Conservation (phyloP, 1,140 invertebrate genomes). For the Ostrea edulis region DNA sequence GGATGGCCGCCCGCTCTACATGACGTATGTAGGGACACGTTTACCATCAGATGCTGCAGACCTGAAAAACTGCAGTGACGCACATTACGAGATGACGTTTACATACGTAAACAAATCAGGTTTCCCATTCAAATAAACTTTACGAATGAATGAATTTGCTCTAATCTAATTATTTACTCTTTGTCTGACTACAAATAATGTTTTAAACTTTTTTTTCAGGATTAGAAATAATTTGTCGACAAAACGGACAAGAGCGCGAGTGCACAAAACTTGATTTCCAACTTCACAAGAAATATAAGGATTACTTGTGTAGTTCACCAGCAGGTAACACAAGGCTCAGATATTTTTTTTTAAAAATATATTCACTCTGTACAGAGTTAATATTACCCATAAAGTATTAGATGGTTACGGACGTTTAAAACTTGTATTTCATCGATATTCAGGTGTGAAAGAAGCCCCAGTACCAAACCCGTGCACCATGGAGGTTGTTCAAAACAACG, state of each 20-base stretch:
- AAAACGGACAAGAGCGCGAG: slow-evolving; percentile 45
- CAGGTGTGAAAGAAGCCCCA: not conserved
- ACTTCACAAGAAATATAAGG: slow-evolving; percentile 8
- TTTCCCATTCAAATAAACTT: not conserved
- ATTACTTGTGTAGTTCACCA: not conserved
- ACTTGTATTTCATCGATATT: not conserved
- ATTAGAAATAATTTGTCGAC: slow-evolving; percentile 43
- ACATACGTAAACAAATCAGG: slow-evolving; percentile 5
- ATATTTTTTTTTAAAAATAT: not conserved
- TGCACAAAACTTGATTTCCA: slow-evolving; percentile 45
- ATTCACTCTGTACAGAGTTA: no score
- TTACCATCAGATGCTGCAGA: slow-evolving; percentile 33
- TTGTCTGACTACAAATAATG: no score
- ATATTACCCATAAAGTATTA: not conserved
- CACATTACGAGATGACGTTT: not conserved
- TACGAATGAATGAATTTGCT: no score
- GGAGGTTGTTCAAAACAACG: slow-evolving; percentile 35
- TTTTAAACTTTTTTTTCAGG: not conserved
- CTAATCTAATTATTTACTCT: no score
- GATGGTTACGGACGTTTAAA: not conserved
- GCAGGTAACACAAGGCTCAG: not conserved
- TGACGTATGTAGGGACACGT: slow-evolving; percentile 49
- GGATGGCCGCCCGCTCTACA: slow-evolving; percentile 53
- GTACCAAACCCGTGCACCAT: slow-evolving; percentile 53
- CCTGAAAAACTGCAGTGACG: slow-evolving; percentile 44